Conservation (phyloP, 2,888 invertebrate genomes). For the Salpingus planirostris region DNA sequence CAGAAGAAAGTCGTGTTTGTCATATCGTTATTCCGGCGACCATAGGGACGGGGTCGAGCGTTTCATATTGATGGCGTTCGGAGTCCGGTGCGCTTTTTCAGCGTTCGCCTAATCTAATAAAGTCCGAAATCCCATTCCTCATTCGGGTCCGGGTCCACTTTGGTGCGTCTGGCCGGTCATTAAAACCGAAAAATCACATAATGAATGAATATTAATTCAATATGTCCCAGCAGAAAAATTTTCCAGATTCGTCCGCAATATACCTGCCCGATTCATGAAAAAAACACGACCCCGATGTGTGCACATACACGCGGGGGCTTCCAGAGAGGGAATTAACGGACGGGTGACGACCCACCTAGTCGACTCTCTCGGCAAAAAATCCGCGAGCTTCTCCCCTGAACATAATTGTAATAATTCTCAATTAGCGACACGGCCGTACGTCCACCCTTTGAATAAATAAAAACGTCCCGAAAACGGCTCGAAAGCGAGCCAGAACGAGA, state of each 20-base stretch:
- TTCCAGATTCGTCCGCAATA: constrained; percentile 29
- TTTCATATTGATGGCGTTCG: too few relatives aligned
- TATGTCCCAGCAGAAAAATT: constrained; percentile 38
- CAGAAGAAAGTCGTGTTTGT: too few relatives aligned
- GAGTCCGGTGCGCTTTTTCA: too few relatives aligned
- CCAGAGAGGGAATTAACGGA: constrained; percentile 22
- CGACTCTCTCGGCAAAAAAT: constrained; percentile 21
- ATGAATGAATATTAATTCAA: constrained; percentile 39
- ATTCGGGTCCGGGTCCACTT: constrained; percentile 9
- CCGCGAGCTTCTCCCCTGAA: constrained; percentile 30
- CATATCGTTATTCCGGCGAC: too few relatives aligned
- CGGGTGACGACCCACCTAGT: too few relatives aligned
- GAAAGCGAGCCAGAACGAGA: neutral
- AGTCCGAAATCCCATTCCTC: constrained; percentile 15
- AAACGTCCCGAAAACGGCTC: constrained; percentile 17
- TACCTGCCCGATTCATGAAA: constrained; percentile 21
- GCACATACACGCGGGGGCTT: constrained; percentile 13
- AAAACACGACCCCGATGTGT: too few relatives aligned
- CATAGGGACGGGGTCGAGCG: too few relatives aligned
- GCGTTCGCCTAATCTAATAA: constrained; percentile 15
- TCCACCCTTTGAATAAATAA: constrained; percentile 34
- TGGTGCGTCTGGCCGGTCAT: too few relatives aligned
- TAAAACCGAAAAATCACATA: constrained; percentile 25
- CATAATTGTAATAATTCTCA: constrained; percentile 37
- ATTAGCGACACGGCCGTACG: constrained; percentile 28